Evolutionary conservation across 2,888 invertebrate species (phyloP).

Genomic region (Pseudoips prasinana): DNA sequence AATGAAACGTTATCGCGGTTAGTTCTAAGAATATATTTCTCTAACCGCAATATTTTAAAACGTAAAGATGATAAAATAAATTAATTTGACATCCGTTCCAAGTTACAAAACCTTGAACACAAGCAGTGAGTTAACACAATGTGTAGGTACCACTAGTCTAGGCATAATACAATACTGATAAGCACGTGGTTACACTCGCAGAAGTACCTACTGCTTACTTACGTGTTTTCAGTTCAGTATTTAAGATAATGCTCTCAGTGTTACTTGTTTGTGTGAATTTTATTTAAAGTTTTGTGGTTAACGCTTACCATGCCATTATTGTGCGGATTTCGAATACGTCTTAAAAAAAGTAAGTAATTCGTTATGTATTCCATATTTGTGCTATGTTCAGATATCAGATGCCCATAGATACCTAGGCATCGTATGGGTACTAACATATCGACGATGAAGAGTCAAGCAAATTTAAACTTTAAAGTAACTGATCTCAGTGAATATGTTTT

Average conservation of each 20-base stretch:
- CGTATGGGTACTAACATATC: no score
- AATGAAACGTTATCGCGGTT: not conserved
- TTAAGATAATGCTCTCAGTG: slow-evolving; percentile 59
- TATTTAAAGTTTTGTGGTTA: slow-evolving; percentile 27
- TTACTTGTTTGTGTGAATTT: slow-evolving; percentile 53
- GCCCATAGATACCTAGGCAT: no score
- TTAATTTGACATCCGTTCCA: slow-evolving; percentile 19
- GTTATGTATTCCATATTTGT: no score
- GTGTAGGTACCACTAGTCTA: slow-evolving; percentile 31
- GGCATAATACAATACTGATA: slow-evolving; percentile 55
- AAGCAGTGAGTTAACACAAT: slow-evolving; percentile 20
- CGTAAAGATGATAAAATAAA: slow-evolving; percentile 16
- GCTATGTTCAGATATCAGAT: no score
- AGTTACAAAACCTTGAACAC: slow-evolving; percentile 34
- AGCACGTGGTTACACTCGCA: slow-evolving; percentile 57
- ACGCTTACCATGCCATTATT: slow-evolving; percentile 38
- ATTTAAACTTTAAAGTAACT: no score
- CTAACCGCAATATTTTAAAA: slow-evolving; percentile 10
- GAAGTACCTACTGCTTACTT: slow-evolving; percentile 49
- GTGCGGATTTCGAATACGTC: slow-evolving; percentile 56
- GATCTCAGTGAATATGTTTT: no score
- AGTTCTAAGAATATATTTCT: slow-evolving; percentile 9
- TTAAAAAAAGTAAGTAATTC: slow-evolving; percentile 53
- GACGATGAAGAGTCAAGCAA: no score
- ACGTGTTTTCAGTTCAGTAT: slow-evolving; percentile 68